A percentile compares a stretch with the other conserved stretches of the same genome.
Evolutionary conservation across 2,888 invertebrate genomes (phyloP).

Genomic region (Agrilus mali): DNA sequence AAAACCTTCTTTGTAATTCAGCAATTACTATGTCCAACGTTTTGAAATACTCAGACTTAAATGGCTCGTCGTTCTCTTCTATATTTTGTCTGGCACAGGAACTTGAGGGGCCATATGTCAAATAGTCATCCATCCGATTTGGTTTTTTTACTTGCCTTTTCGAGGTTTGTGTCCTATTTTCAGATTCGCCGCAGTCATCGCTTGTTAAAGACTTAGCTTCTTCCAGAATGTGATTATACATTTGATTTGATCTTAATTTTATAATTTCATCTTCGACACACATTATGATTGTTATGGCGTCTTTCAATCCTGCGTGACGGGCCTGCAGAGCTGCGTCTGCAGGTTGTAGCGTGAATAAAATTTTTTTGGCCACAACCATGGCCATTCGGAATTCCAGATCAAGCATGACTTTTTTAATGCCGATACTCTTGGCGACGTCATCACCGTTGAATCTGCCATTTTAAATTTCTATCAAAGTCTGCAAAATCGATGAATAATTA

Average conservation of each 20-base stretch:
- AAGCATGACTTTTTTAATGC: slow-evolving; percentile 5
- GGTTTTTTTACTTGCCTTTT: slow-evolving; percentile 9
- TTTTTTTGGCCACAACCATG: too few relatives aligned
- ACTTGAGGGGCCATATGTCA: slow-evolving; percentile 7
- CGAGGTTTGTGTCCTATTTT: slow-evolving; percentile 2
- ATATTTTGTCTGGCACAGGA: slow-evolving; percentile 5
- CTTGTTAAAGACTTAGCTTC: slow-evolving; percentile 8
- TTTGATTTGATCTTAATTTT: slow-evolving; percentile 8
- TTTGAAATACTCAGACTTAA: slow-evolving; percentile 10
- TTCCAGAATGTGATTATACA: slow-evolving; percentile 8
- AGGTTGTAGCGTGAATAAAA: slow-evolving; percentile 8
- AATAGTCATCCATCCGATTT: slow-evolving; percentile 6
- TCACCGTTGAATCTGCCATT: slow-evolving; percentile 10
- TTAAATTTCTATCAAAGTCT: slow-evolving; percentile 9
- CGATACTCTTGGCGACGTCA: slow-evolving; percentile 10
- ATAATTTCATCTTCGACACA: slow-evolving; percentile 8
- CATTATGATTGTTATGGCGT: slow-evolving; percentile 10
- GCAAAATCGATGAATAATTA: slow-evolving; percentile 11
- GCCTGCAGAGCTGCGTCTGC: slow-evolving; percentile 10
- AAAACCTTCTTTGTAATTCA: slow-evolving; percentile 9
- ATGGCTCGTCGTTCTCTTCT: slow-evolving; percentile 8
- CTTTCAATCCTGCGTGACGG: slow-evolving; percentile 9
- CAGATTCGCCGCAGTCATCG: slow-evolving; percentile 1
- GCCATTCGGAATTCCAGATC: background rate
- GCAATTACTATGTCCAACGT: slow-evolving; percentile 9